Base-by-base conservation (phyloP, 2,113 vertebrate genomes). In the Pelodiscus sinensis region DNA sequence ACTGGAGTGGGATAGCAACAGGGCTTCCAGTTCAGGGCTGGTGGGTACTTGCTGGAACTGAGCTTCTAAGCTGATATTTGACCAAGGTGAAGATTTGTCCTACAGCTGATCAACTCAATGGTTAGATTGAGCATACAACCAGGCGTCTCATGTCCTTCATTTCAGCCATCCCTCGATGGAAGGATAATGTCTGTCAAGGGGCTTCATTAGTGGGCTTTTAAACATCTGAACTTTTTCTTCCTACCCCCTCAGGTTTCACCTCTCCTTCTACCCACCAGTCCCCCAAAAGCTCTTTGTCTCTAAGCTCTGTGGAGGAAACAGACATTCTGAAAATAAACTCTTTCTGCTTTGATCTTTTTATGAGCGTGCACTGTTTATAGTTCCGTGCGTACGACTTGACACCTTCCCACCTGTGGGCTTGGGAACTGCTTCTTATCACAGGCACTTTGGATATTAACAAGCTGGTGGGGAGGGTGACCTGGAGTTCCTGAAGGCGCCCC, bases 321-420 rank as follows among this genome's bases (percentile, higher is more conserved):
- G 95, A 91, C 96, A 91, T 96, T 89, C 81, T 96, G 97, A 92
- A 97, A 97, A 97, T 97, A 96, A 97, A 97, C 97, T 97, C 91
- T 12, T 44, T 35, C 6, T 88, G 87, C 97, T 98, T 98, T 98
- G 98, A 98, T 98, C 97, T 96, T 93, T 98, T 98, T 98, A 98
- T 29, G 97, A 98, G 98, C 92, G 93, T 11, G 9, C 95, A 96
- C 96, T 98, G 98, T 98, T 98, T 98, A 97, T 96, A 97, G 97
- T 96, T 96, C 90, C 56, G 85, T 83, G 82, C 89, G 94, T 96
- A 97, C 95, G 97, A 97, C 96, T 98, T 97, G 90, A 96, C 97
- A 97, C 97, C 97, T 98, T 97, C 97, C 98, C 96, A 97, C 98
- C 97, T 96, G 90, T 89, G 90, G 96, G 95, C 95, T 92, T 95